Evolutionary conservation across 1,140 invertebrate species (phyloP).

Genomic region (Contarinia nasturtii): DNA sequence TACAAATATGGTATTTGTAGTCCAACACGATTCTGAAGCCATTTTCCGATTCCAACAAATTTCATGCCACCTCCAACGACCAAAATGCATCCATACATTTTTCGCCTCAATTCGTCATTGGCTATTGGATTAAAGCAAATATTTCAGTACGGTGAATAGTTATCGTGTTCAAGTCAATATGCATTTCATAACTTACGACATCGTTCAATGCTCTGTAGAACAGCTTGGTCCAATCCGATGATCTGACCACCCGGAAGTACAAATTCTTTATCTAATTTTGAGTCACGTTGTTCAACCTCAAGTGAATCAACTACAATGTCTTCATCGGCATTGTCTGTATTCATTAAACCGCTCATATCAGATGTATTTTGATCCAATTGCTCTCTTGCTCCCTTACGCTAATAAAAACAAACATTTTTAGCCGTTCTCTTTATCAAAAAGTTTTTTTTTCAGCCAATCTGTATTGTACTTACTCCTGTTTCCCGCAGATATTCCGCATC

Average conservation of each 20-base stretch:
- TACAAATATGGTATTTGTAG: slow-evolving; percentile 64
- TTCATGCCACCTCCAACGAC: slow-evolving; percentile 82
- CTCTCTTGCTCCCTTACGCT: slow-evolving; percentile 42
- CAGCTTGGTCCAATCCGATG: slow-evolving; percentile 72
- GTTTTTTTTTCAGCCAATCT: no score
- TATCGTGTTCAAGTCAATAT: not conserved
- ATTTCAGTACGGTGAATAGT: slow-evolving; percentile 1
- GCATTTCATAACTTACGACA: slow-evolving; percentile 38
- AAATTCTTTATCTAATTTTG: slow-evolving; percentile 34
- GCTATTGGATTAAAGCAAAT: slow-evolving; percentile 20
- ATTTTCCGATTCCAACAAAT: slow-evolving; percentile 65
- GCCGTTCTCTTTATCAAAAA: no score
- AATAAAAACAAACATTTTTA: not conserved
- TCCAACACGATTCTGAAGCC: slow-evolving; percentile 73
- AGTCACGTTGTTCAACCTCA: slow-evolving; percentile 31
- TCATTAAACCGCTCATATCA: slow-evolving; percentile 23
- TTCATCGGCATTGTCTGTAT: slow-evolving; percentile 37
- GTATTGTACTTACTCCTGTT: slow-evolving; percentile 33
- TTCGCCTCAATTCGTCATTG: slow-evolving; percentile 74
- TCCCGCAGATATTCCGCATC: slow-evolving; percentile 81
- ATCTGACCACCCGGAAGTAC: slow-evolving; percentile 54
- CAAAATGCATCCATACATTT: slow-evolving; percentile 87
- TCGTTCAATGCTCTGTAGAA: slow-evolving; percentile 78
- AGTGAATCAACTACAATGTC: slow-evolving; percentile 65
- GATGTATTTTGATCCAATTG: slow-evolving; percentile 29